Evolutionary conservation across 2,888 invertebrate genomes (phyloP).

Genomic region (Meliscaeva auricollis): DNA sequence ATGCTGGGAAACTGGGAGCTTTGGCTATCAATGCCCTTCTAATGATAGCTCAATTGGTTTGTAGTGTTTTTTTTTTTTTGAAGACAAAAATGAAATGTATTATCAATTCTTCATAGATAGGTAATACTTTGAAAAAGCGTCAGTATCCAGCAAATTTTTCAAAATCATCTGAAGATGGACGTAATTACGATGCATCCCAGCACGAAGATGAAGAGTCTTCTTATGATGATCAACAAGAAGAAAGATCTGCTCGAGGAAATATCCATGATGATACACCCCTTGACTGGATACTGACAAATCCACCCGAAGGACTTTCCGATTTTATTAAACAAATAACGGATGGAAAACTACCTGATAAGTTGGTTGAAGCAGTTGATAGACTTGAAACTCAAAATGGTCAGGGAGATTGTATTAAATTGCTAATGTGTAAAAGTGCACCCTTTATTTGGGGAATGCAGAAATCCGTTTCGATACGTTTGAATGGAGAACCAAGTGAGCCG

Average conservation of each 20-base stretch:
- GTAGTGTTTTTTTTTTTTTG: conserved; percentile 76
- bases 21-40: conserved; percentile 93
- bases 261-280: conserved; percentile 84
- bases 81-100: background rate
- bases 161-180: conserved; percentile 57
- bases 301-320: conserved; percentile 85
- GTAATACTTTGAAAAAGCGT: conserved; percentile 79
- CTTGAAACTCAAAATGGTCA: conserved; percentile 85
- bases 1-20: conserved; percentile 91
- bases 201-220: conserved; percentile 31
- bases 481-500: conserved; percentile 8
- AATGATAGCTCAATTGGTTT: conserved; percentile 93
- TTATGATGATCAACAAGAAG: conserved; percentile 76
- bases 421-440: conserved; percentile 91
- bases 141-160: conserved; percentile 16
- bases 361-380: conserved; percentile 87
- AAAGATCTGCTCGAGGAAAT: conserved; percentile 77
- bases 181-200: conserved; percentile 40
- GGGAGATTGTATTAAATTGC: conserved; percentile 88
- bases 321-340: conserved; percentile 87
- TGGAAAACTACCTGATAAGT: conserved; percentile 86
- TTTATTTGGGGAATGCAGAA: conserved; percentile 91
- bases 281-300: conserved; percentile 88
- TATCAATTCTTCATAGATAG: conserved; percentile 77
- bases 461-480: conserved; percentile 84